phyloP scores from a whole-genome alignment of 2,797 vertebrate genomes.

The Prionace glauca region DNA sequence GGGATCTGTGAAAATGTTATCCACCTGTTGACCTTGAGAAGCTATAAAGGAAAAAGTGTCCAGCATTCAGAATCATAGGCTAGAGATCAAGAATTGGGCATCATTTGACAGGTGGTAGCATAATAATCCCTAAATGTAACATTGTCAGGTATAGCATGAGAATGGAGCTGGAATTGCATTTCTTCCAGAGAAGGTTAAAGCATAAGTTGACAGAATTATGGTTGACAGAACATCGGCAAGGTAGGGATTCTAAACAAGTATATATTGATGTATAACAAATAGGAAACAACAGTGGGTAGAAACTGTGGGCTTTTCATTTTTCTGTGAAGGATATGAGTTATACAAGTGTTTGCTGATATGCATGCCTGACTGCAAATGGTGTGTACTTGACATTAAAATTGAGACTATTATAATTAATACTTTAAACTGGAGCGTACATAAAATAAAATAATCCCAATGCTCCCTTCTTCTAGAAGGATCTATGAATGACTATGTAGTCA shows the following conservation, averaged over 20 bases:
- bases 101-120: neutral
- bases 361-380: too few relatives aligned
- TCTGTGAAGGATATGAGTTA: too few relatives aligned
- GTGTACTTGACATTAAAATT: too few relatives aligned
- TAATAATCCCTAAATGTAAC: neutral
- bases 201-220: neutral
- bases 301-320: neutral
- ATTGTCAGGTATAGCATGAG: neutral
- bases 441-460: too few relatives aligned
- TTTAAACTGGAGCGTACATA: too few relatives aligned
- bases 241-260: neutral
- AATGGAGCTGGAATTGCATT: too few relatives aligned
- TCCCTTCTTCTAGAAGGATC: too few relatives aligned
- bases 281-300: neutral
- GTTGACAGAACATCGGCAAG: neutral
- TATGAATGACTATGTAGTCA: too few relatives aligned
- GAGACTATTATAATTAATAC: too few relatives aligned
- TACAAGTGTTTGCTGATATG: too few relatives aligned
- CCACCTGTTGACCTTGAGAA: neutral
- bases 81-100: neutral
- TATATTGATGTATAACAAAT: neutral
- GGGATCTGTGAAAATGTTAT: neutral
- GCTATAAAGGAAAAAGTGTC: neutral
- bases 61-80: neutral
- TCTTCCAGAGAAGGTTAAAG: neutral